Conservation (phyloP, 2,113 vertebrate genomes). For the Fukomys damarensis region DNA sequence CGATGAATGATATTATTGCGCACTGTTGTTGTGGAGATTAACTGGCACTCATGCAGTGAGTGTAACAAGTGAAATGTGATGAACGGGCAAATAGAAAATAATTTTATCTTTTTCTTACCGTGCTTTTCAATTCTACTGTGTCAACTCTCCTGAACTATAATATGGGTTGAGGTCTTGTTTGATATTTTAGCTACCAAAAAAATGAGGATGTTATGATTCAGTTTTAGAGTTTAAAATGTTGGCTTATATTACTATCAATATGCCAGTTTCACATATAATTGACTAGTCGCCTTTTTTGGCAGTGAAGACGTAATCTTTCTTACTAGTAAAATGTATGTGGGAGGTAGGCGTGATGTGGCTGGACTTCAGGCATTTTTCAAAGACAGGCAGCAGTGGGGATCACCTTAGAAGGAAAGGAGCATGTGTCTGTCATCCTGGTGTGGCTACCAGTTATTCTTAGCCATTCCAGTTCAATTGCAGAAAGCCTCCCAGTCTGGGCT, state of each 20-base stretch:
- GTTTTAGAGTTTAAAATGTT: neutral
- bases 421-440: neutral
- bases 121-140: neutral
- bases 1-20: neutral
- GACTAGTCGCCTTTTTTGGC: neutral
- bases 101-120: neutral
- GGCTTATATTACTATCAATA: neutral
- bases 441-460: neutral
- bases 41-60: neutral
- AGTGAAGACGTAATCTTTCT: neutral
- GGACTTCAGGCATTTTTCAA: neutral
- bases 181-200: neutral
- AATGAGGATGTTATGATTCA: neutral
- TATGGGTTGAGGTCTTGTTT: neutral
- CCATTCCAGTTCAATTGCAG: neutral
- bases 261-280: neutral
- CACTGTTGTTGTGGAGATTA: neutral
- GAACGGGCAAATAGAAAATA: neutral
- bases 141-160: neutral
- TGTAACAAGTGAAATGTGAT: neutral
- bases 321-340: neutral
- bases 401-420: neutral
- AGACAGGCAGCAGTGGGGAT: neutral
- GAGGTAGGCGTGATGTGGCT: accelerated
- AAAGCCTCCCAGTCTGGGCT: neutral